phyloP scores from a whole-genome alignment of 53 echinoderm and acorn worm genomes.

The Mesocentrotus franciscanus region DNA sequence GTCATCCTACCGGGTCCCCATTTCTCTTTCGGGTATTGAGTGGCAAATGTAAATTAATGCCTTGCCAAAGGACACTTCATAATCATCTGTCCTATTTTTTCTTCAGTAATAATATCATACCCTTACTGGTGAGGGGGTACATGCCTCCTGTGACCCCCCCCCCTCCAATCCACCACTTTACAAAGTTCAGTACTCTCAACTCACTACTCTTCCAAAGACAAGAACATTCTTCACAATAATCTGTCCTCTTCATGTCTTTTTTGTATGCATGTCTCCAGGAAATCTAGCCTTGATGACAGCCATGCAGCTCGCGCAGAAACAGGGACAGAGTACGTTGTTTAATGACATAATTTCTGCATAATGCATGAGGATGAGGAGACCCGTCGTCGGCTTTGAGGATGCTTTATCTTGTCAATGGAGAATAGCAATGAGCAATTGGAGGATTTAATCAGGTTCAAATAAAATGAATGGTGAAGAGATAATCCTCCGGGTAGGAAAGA shows the following conservation, averaged over 20 bases:
- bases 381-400: not conserved
- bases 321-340: constrained; percentile 31
- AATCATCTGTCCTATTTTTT: too few relatives aligned
- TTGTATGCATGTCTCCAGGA: not conserved
- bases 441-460: constrained; percentile 12
- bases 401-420: constrained; percentile 35
- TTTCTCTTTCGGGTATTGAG: too few relatives aligned
- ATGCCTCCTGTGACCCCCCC: not conserved
- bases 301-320: not conserved
- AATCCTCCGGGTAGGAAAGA: not conserved
- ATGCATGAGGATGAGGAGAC: not conserved
- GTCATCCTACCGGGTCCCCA: too few relatives aligned
- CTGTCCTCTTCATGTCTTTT: not conserved
- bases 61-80: too few relatives aligned
- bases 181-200: not conserved
- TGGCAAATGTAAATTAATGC: too few relatives aligned
- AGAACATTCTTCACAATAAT: not conserved
- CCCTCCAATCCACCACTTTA: not conserved
- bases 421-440: not conserved
- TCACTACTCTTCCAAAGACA: not conserved
- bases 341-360: constrained; percentile 19
- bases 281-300: not conserved
- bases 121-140: not conserved
- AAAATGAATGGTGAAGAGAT: not conserved
- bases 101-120: too few relatives aligned